A percentile compares a stretch with the other conserved stretches of the same genome.
Conservation (phyloP, 1,140 invertebrate genomes). For the Thaumetopoea pityocampa region DNA sequence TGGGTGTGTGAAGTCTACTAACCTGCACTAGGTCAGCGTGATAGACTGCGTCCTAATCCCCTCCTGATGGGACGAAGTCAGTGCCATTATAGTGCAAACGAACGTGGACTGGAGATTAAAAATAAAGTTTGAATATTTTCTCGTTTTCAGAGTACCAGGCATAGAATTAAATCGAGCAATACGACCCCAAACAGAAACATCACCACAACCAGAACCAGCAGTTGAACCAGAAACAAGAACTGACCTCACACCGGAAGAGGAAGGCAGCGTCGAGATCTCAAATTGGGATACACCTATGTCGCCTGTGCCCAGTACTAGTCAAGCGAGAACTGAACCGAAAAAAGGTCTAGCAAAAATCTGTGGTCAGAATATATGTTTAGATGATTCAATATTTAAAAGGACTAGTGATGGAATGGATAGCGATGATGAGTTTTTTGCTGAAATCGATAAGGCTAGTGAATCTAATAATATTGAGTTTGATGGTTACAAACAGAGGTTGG, state of each 20-base stretch:
- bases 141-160: constrained; percentile 52
- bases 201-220: constrained; percentile 9
- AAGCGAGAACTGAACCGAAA: constrained; percentile 23
- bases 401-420: constrained; percentile 27
- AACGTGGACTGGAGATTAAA: too few species aligned
- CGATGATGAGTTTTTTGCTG: constrained; percentile 50
- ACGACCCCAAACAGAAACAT: constrained; percentile 13
- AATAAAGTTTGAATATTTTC: constrained; percentile 2
- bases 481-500: constrained; percentile 40
- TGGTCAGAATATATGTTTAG: constrained; percentile 62
- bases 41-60: too few species aligned
- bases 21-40: too few species aligned
- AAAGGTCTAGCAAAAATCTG: constrained; percentile 58
- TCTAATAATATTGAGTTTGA: too few species aligned
- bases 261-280: constrained; percentile 50
- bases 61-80: too few species aligned
- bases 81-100: too few species aligned
- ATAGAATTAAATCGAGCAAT: constrained; percentile 44
- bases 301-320: constrained; percentile 43
- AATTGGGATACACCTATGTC: constrained; percentile 40
- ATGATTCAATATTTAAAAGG: constrained; percentile 56
- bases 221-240: background rate
- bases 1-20: too few species aligned
- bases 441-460: constrained; percentile 40
- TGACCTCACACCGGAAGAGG: constrained; percentile 10